These are phyloP conservation scores for Ciconia maguari DNA, from an alignment of 2,113 vertebrate genomes.

Conservation along the genomic window DNA sequence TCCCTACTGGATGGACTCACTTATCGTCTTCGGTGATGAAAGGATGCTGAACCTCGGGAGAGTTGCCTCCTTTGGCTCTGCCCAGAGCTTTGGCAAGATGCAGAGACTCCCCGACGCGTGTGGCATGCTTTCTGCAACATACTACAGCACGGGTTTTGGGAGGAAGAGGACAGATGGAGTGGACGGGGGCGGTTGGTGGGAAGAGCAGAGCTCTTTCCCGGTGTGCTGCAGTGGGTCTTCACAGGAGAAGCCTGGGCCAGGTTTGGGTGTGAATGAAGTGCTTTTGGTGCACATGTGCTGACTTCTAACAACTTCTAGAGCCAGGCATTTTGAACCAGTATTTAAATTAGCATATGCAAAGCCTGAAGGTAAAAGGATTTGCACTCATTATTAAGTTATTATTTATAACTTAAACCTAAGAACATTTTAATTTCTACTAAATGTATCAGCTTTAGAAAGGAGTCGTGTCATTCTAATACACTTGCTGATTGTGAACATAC, in stretches of 20 bases:
- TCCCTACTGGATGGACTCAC: background rate
- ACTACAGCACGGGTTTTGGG: rapidly evolving
- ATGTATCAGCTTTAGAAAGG: background rate
- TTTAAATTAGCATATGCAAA: background rate
- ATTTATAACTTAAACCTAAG: background rate
- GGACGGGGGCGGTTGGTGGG: rapidly evolving
- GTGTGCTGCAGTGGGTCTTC: background rate
- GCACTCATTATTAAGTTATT: background rate
- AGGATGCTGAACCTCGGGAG: background rate
- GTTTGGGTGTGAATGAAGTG: background rate
- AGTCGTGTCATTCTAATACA: background rate
- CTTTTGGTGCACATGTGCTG: background rate
- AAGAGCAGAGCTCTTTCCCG: background rate
- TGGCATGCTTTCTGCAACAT: background rate
- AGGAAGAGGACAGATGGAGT: background rate
- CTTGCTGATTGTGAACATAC: background rate
- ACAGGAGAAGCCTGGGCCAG: background rate
- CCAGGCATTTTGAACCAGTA: background rate
- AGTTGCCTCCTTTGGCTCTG: background rate
- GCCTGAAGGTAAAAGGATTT: background rate
- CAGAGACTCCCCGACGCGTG: rapidly evolving
- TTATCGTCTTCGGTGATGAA: background rate
- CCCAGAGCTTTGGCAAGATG: background rate
- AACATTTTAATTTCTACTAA: background rate
- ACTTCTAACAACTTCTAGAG: background rate